phyloP scores from a whole-genome alignment of 2,888 invertebrate species.

The Acanthopleura granulata region DNA sequence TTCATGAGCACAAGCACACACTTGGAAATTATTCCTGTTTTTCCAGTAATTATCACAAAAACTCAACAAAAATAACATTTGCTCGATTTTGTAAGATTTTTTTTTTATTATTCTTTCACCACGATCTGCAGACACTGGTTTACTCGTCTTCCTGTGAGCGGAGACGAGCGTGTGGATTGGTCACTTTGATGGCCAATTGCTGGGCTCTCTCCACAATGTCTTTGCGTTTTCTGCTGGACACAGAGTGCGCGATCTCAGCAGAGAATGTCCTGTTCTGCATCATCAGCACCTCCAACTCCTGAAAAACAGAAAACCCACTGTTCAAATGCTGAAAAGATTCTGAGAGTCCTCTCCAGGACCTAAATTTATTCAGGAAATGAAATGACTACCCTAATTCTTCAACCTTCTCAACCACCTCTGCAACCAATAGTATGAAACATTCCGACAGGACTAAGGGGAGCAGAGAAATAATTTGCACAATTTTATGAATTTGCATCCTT shows the following conservation, averaged over 20 bases:
- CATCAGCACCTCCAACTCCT: slow-evolving; percentile 97
- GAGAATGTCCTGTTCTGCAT: slow-evolving; percentile 99
- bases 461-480: too few relatives aligned
- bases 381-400: too few relatives aligned
- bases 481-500: too few relatives aligned
- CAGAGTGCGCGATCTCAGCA: slow-evolving; percentile 97
- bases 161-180: slow-evolving; percentile 95
- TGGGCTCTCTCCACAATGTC: slow-evolving; percentile 96
- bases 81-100: background rate
- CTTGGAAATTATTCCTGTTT: too few relatives aligned
- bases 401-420: too few relatives aligned
- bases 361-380: too few relatives aligned
- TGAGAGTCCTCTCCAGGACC: too few relatives aligned
- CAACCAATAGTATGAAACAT: too few relatives aligned
- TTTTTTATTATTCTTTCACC: background rate
- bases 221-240: slow-evolving; percentile 98
- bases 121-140: slow-evolving; percentile 53
- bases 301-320: slow-evolving; percentile 39
- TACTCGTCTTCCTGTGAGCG: slow-evolving; percentile 99
- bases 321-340: too few relatives aligned
- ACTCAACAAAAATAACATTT: background rate
- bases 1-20: too few relatives aligned
- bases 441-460: too few relatives aligned
- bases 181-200: slow-evolving; percentile 93
- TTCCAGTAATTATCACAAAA: too few relatives aligned